Base-by-base conservation (phyloP, 53 echinoderm and acorn worm genomes). In the Paelopatides confundens region DNA sequence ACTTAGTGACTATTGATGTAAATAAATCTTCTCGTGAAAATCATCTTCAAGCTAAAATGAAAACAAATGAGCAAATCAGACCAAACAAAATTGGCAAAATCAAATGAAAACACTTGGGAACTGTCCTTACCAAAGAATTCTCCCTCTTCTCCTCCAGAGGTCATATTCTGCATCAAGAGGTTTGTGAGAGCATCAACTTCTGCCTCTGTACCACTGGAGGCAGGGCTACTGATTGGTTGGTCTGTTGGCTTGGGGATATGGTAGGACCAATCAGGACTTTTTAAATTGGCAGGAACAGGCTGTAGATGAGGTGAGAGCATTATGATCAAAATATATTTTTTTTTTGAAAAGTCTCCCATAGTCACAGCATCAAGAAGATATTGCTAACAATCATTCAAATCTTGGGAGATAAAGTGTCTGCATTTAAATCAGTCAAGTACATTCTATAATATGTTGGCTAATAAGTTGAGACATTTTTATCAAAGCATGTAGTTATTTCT, bases 121-220 rank as follows among this genome's bases (percentile, higher is more conserved):
- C 43, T 43, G 63, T 17, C 74, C 92, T 95, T 66, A 98, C 98
- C 98, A 89, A 98, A 98, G 89, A 92, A 98, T 69, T 96, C 96
- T 63, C 96, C 96, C 36, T 95, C 95, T 31, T 90, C 77, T 31
- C 36, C 58, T 6, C 69, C 58, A 4, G 85, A 35, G 1, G 90
- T 93, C 98, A 98, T 98, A 71, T 98, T 98, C 63, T 94, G 94
- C 81, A 98, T 93, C 31, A 98, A 85, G 13, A 98, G 92, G 63
- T 95, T 98, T 35, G 98, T 98, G 32, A 98, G 93, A 21, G 95
- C 95, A 63, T 98, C 98, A 30, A 98, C 92, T 86, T 98, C 95
- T 2, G 98, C 98, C 67, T 98, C 98, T 11, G 98, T 90, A 0
- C 98, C 95, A 0, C 86, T 83, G 86, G 88, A 76, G 63, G 92